Conservation (phyloP, 2,113 vertebrate genomes). For the Cercopithecus mona region DNA sequence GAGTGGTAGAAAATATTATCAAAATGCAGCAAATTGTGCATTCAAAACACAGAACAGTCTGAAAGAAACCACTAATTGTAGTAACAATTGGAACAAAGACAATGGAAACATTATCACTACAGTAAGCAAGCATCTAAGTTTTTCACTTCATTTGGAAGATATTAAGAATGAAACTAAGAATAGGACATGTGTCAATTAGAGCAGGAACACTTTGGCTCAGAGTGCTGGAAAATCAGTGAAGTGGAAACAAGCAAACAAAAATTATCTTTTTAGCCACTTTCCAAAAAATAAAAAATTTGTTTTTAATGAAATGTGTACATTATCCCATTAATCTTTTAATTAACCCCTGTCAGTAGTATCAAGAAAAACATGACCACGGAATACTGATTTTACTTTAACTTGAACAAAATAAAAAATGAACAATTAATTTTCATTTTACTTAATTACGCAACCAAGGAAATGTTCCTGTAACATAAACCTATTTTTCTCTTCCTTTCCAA, state of each 20-base stretch:
- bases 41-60: background rate
- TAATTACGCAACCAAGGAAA: background rate
- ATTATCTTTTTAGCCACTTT: constrained; percentile 29
- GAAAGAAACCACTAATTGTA: background rate
- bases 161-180: background rate
- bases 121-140: background rate
- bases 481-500: background rate
- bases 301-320: constrained; percentile 10
- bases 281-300: background rate
- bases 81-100: background rate
- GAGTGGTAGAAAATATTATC: background rate
- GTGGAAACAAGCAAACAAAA: background rate
- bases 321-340: constrained; percentile 56
- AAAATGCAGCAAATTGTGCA: background rate
- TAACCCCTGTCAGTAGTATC: background rate
- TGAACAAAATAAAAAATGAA: constrained; percentile 28
- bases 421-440: constrained; percentile 11
- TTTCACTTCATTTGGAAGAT: background rate
- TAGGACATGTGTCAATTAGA: background rate
- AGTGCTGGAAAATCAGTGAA: background rate
- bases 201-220: background rate
- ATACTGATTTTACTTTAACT: constrained; percentile 48
- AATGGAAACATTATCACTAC: background rate
- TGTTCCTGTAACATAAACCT: background rate
- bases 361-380: background rate